Base-by-base conservation (phyloP, 2,797 vertebrate species). In the Yasuhikotakia modesta region DNA sequence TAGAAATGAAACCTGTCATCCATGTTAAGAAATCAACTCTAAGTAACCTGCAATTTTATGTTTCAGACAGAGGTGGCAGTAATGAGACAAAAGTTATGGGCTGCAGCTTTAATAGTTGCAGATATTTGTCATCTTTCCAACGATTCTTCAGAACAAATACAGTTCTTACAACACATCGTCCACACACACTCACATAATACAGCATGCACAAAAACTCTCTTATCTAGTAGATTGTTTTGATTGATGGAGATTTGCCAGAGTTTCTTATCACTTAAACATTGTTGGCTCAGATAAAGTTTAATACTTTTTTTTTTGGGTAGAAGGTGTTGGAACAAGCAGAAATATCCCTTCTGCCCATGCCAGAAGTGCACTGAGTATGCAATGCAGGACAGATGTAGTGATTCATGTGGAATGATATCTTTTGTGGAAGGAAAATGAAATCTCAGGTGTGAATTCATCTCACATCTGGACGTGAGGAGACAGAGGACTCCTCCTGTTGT, bases 401-500 rank as follows among this genome's bases (percentile, higher is more conserved):
- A 55, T 78, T 76, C 69, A 72, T 82, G 72, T 82, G 55, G 74
- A 73, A 75, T 48, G 58, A 46, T 69, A 60, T 30, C 64, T 78
- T 69, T 61, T 61, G 30, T n/a, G 52, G 17, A 72, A 81, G 72
- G 70, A 61, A 77, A 79, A 77, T 73, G 30, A 76, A 74, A 30
- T n/a, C 72, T 73, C 63, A 72, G 77, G 13, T 46, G 72, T 48
- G 67, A 67, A 82, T 84, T 78, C 74, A 78, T 60, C 65, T 55
- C 88, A 89, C 79, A 10, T 75, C 21, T 81, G 78, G 85, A 84
- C 78, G 45, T 16, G 55, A 60, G 61, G 81, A 75, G 85, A 81
- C 85, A 79, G 81, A 88, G 88, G 85, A 86, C 83, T 82, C 82
- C 81, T 63, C 76, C 55, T 70, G 70, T 57, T 70, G 52, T 30